These are phyloP conservation scores for Haliclona indistincta DNA, from an alignment of 37 sponge, comb jelly and placozoan species.

Conservation along the genomic window DNA sequence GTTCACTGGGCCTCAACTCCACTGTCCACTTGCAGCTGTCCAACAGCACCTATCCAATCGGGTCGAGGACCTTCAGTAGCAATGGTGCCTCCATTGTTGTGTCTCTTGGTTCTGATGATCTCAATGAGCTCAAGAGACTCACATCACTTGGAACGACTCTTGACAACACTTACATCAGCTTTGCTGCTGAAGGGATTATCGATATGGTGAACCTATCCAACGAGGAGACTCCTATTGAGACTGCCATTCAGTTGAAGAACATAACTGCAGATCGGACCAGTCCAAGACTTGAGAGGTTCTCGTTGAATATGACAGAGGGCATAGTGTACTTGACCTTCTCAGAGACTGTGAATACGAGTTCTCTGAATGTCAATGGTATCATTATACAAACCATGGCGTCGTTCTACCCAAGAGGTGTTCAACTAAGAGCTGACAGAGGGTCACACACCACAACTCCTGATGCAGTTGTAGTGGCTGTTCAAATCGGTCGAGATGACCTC, in stretches of 20 bases:
- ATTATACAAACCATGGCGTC: constrained; percentile 57
- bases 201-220: constrained; percentile 78
- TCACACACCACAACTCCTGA: constrained; percentile 23
- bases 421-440: constrained; percentile 20
- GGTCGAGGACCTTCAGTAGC: constrained; percentile 39
- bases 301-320: constrained; percentile 62
- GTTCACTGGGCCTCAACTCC: constrained; percentile 8
- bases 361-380: constrained; percentile 63
- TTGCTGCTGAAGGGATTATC: constrained; percentile 36
- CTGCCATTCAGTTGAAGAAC: constrained; percentile 1
- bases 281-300: constrained; percentile 57
- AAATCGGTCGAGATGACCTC: constrained; percentile 78
- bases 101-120: constrained; percentile 52
- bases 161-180: constrained; percentile 57
- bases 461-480: constrained; percentile 26
- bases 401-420: constrained; percentile 29
- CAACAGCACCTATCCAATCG: constrained; percentile 24
- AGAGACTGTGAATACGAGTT: constrained; percentile 80
- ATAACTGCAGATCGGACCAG: constrained; percentile 39
- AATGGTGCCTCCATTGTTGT: constrained; percentile 54
- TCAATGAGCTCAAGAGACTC: constrained; percentile 80
- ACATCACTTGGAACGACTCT: constrained; percentile 48
- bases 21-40: constrained; percentile 20
- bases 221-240: constrained; percentile 13
- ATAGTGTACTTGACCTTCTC: constrained; percentile 71